A percentile compares a stretch with the other conserved stretches of the same genome.
Evolutionary conservation across 2,888 invertebrate species (phyloP).

Genomic region (Busseola fusca): DNA sequence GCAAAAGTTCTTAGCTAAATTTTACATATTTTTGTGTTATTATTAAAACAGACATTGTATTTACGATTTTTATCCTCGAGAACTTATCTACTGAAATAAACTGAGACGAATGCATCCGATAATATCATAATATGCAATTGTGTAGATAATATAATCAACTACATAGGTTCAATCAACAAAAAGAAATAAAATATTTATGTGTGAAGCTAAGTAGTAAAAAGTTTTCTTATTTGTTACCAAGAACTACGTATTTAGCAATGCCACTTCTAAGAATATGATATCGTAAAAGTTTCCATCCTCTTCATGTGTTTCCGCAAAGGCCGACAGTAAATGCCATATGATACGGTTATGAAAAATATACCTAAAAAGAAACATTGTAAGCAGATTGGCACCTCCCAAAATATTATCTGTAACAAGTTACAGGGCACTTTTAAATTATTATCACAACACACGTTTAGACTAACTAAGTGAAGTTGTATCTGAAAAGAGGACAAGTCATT

Average conservation of each 20-base stretch:
- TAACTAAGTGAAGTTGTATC: constrained; percentile 49
- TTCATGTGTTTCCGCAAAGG: constrained; percentile 49
- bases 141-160: constrained; percentile 21
- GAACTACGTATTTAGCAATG: constrained; percentile 45
- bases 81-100: constrained; percentile 24
- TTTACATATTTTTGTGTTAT: constrained; percentile 22
- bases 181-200: constrained; percentile 37
- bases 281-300: constrained; percentile 50
- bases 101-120: constrained; percentile 4
- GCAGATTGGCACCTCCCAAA: constrained; percentile 55
- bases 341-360: constrained; percentile 52
- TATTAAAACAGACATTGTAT: constrained; percentile 2
- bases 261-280: constrained; percentile 46
- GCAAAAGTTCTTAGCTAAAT: constrained; percentile 45
- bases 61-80: neutral
- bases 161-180: constrained; percentile 35
- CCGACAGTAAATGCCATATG: constrained; percentile 39
- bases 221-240: constrained; percentile 41
- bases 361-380: constrained; percentile 57
- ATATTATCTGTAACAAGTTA: constrained; percentile 61
- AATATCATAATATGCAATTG: constrained; percentile 28
- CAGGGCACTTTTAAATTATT: constrained; percentile 46
- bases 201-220: constrained; percentile 38
- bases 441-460: constrained; percentile 39
- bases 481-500: constrained; percentile 57